Evolutionary conservation across 2,113 vertebrate species (phyloP).

Genomic region (Varanus komodoensis): DNA sequence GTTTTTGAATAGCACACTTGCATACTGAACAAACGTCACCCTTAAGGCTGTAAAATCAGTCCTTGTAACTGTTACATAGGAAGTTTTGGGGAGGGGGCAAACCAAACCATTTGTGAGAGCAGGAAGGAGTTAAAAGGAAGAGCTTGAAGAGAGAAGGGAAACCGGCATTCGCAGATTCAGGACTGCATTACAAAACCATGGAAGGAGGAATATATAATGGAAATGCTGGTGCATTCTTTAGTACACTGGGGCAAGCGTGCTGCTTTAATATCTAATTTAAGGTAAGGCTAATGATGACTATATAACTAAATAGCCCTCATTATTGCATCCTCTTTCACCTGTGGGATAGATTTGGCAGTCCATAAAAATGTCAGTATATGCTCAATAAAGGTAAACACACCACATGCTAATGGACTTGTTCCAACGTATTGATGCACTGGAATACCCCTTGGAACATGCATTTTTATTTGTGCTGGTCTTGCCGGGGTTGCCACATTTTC

Average conservation of each 20-base stretch:
- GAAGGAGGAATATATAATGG: conserved; percentile 40
- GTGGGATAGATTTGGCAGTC: conserved; percentile 52
- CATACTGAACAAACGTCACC: neutral
- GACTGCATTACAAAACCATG: conserved; percentile 36
- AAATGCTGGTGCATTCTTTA: conserved; percentile 25
- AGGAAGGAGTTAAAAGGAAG: neutral
- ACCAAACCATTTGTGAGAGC: neutral
- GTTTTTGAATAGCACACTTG: accelerated
- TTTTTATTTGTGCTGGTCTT: neutral
- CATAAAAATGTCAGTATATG: conserved; percentile 54
- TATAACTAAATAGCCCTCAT: conserved; percentile 41
- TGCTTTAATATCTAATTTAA: conserved; percentile 47
- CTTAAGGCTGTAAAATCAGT: neutral
- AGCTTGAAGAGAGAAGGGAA: neutral
- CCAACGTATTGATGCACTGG: conserved; percentile 15
- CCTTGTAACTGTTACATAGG: neutral
- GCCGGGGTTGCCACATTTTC: neutral
- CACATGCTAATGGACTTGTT: neutral
- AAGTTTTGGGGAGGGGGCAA: neutral
- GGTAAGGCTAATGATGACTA: conserved; percentile 28
- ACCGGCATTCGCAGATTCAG: neutral
- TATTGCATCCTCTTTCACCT: conserved; percentile 58
- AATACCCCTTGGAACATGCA: neutral
- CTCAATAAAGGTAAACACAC: conserved; percentile 50
- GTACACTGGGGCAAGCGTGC: conserved; percentile 11